These are phyloP conservation scores for Semotilus atromaculatus DNA, from an alignment of 2,797 vertebrate genomes.

Conservation along the genomic window DNA sequence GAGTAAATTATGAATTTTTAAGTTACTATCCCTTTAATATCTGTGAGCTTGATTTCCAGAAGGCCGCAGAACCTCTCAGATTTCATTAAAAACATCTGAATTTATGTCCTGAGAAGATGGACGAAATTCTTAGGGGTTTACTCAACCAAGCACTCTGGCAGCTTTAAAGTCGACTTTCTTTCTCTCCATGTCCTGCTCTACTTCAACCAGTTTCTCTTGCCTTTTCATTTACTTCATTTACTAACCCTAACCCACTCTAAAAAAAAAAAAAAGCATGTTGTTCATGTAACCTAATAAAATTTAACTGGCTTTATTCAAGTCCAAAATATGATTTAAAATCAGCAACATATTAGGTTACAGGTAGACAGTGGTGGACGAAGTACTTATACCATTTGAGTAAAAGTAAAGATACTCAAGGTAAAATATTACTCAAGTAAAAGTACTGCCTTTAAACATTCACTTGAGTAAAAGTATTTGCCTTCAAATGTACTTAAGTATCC, in stretches of 20 bases:
- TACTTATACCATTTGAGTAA: too few species aligned
- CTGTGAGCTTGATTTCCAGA: too few species aligned
- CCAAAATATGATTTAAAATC: background rate
- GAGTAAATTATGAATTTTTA: background rate
- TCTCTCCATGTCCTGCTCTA: constrained; percentile 87
- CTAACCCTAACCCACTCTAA: too few species aligned
- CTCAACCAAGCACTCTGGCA: constrained; percentile 85
- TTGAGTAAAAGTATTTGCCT: too few species aligned
- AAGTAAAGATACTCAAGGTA: too few species aligned
- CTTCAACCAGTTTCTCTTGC: constrained; percentile 93
- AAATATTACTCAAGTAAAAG: too few species aligned
- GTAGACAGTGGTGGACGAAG: too few species aligned
- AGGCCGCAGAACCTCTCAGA: too few species aligned
- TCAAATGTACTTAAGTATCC: too few species aligned
- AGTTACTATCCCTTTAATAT: background rate
- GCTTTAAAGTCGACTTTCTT: constrained; percentile 97
- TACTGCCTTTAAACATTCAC: too few species aligned
- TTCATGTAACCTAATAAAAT: background rate
- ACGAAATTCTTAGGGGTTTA: background rate
- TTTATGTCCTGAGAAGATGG: too few species aligned
- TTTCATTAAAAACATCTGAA: too few species aligned
- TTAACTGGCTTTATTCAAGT: background rate
- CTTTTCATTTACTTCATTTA: constrained; percentile 98
- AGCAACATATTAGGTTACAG: background rate
- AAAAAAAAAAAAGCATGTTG: background rate